Evolutionary conservation across 2,113 vertebrate genomes (phyloP).

Genomic region (Chloropsis hardwickii): DNA sequence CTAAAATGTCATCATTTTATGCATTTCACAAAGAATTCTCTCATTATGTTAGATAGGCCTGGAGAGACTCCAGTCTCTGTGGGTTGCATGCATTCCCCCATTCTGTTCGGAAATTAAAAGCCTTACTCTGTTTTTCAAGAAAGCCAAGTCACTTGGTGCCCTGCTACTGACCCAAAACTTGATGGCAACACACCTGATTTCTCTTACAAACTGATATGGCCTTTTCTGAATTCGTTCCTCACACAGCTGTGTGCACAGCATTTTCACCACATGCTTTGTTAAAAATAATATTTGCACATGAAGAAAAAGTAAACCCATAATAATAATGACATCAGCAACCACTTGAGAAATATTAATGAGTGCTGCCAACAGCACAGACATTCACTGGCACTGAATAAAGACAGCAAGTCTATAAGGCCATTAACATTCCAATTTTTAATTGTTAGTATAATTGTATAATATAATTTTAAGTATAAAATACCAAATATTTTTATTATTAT

Average conservation of each 20-base stretch:
- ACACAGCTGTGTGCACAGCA: neutral
- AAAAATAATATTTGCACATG: neutral
- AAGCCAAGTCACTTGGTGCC: neutral
- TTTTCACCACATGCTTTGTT: neutral
- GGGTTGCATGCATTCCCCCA: neutral
- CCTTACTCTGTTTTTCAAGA: neutral
- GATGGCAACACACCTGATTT: conserved; percentile 40
- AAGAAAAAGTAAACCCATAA: neutral
- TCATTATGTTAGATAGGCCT: conserved; percentile 44
- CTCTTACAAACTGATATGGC: neutral
- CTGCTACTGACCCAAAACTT: conserved; percentile 42
- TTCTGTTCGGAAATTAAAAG: conserved; percentile 14
- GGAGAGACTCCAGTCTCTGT: conserved; percentile 55
- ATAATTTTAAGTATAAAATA: neutral
- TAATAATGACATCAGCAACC: neutral
- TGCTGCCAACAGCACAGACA: neutral
- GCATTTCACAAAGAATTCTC: conserved; percentile 48
- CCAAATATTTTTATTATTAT: neutral
- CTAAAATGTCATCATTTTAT: conserved; percentile 45
- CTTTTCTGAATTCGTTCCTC: neutral
- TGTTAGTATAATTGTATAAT: no score
- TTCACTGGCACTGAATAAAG: neutral
- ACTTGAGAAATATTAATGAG: neutral
- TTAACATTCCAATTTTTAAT: neutral
- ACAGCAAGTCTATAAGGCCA: neutral